Percentiles rank a stretch among this genome's conserved stretches.
These are phyloP conservation scores for Drosophila melanosoma DNA, from an alignment of 2,888 invertebrate genomes.

Conservation along the genomic window DNA sequence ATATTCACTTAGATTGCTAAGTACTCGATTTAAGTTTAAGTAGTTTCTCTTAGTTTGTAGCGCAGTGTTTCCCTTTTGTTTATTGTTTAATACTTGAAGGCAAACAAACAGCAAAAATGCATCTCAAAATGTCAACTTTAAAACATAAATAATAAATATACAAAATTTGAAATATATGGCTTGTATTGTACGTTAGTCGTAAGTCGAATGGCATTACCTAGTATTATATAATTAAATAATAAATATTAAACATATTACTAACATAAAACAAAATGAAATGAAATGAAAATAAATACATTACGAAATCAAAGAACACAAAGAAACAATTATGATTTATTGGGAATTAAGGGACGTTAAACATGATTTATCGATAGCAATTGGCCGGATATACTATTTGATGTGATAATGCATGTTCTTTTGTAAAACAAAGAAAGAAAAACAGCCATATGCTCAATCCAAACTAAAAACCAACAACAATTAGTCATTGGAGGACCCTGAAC, in stretches of 20 bases:
- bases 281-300: slow-evolving; percentile 72
- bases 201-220: slow-evolving; percentile 71
- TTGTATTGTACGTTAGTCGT: slow-evolving; percentile 64
- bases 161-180: slow-evolving; percentile 53
- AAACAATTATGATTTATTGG: not conserved
- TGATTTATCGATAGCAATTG: slow-evolving; percentile 57
- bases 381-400: slow-evolving; percentile 56
- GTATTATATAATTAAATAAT: slow-evolving; percentile 68
- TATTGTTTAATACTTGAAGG: slow-evolving; percentile 50
- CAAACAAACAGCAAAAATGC: slow-evolving; percentile 31
- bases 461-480: slow-evolving; percentile 73
- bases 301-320: slow-evolving; percentile 60
- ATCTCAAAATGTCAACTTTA: slow-evolving; percentile 62
- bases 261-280: slow-evolving; percentile 53
- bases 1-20: slow-evolving; percentile 29
- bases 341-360: slow-evolving; percentile 17
- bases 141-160: slow-evolving; percentile 38
- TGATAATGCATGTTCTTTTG: slow-evolving; percentile 52
- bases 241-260: slow-evolving; percentile 56
- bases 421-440: slow-evolving; percentile 1
- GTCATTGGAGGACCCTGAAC: slow-evolving; percentile 17
- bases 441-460: slow-evolving; percentile 57
- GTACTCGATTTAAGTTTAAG: slow-evolving; percentile 47
- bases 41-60: slow-evolving; percentile 56
- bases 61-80: slow-evolving; percentile 64